phyloP scores from a whole-genome alignment of 1,140 invertebrate species.

The Thaumatotibia leucotreta region DNA sequence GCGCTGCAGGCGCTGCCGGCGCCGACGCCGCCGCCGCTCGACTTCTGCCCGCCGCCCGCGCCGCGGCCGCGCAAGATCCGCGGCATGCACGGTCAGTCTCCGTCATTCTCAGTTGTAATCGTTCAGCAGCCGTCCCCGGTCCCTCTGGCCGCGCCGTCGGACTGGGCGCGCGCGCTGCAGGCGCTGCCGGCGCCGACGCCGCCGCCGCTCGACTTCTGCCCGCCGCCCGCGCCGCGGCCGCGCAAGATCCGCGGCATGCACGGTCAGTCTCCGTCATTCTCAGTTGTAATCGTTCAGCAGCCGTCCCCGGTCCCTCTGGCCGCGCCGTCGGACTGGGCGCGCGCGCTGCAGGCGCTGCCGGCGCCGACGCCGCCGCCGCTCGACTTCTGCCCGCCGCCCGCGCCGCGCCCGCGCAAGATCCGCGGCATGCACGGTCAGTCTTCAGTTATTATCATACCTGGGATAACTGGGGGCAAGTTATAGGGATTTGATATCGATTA shows the following conservation, averaged over 20 bases:
- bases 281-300: too few relatives aligned
- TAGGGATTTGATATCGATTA: too few relatives aligned
- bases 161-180: slow-evolving; percentile 56
- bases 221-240: slow-evolving; percentile 45
- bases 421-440: slow-evolving; percentile 59
- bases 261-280: slow-evolving; percentile 42
- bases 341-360: slow-evolving; percentile 55
- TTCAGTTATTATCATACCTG: too few relatives aligned
- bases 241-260: slow-evolving; percentile 63
- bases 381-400: slow-evolving; percentile 45
- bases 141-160: slow-evolving; percentile 9
- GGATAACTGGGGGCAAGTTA: too few relatives aligned
- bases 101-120: too few relatives aligned
- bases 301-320: background rate
- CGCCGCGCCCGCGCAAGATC: slow-evolving; percentile 51
- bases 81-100: too few relatives aligned
- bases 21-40: too few relatives aligned
- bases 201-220: slow-evolving; percentile 46
- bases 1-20: too few relatives aligned
- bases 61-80: too few relatives aligned
- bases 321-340: slow-evolving; percentile 39
- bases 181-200: slow-evolving; percentile 48
- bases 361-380: slow-evolving; percentile 43
- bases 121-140: background rate
- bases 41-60: too few relatives aligned